These are phyloP conservation scores for Coreoperca whiteheadi DNA, from an alignment of 2,113 vertebrate species.

Conservation along the genomic window DNA sequence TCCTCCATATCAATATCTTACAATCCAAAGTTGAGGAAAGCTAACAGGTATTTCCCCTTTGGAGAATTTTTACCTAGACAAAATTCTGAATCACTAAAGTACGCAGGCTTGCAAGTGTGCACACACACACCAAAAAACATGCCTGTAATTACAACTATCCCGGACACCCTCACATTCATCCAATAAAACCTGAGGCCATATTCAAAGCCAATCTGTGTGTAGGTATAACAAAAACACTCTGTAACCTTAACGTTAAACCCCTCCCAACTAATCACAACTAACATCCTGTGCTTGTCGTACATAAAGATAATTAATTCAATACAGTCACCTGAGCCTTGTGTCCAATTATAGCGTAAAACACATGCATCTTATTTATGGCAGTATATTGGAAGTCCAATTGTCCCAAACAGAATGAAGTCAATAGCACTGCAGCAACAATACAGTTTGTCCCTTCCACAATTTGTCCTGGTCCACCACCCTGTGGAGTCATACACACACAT, in stretches of 20 bases:
- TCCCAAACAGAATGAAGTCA: neutral
- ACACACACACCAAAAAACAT: neutral
- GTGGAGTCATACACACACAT: conserved; percentile 1
- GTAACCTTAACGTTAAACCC: neutral
- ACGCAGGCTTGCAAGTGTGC: neutral
- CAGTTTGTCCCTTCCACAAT: neutral
- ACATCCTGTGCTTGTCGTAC: neutral
- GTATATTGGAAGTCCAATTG: neutral
- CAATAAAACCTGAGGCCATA: neutral
- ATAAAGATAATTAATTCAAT: conserved; percentile 5
- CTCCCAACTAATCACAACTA: neutral
- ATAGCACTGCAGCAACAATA: conserved; percentile 8
- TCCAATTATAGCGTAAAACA: neutral
- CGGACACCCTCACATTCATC: neutral
- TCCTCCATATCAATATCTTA: neutral
- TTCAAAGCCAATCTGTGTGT: neutral
- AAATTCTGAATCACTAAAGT: conserved; percentile 4
- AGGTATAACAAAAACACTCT: neutral
- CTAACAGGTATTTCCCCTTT: neutral
- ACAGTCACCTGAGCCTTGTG: neutral
- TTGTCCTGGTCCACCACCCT: neutral
- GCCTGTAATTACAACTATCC: neutral
- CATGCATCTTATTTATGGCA: neutral
- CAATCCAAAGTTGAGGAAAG: conserved; percentile 10
- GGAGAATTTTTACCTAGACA: neutral